Evolutionary conservation across 2,888 invertebrate species (phyloP), one percentile per base, ranked within the genome.

Genomic region (Cyrtodaria siliqua): DNA sequence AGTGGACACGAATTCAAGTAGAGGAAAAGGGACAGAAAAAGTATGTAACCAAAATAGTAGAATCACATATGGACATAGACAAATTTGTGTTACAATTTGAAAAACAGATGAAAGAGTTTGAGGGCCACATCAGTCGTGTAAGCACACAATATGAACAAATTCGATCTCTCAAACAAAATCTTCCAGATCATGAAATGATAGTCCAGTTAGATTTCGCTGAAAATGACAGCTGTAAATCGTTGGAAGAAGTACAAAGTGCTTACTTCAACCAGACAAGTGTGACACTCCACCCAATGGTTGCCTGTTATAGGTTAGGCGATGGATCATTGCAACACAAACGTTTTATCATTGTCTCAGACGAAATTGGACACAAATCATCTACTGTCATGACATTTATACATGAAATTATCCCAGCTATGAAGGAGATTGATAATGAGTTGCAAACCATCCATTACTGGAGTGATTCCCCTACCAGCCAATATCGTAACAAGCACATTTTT

Each of bases 281-380:
- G 12, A 79, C 79, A 2, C 18, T 83, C 4, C 83, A 81, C 47
- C 81, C 78, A 1, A 57, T 71, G 23, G 83, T 83, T 23, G 40
- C 60, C 16, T 78, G 81, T 60, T 76, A 52, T 40, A 61, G 50
- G 29, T 23, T 8, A 0, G 44, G 56, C 8, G n/a, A 42, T 9
- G 53, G 59, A n/a, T 23, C 47, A 27, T 40, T 77, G 8, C 16
- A 49, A 27, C 81, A 78, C 50, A 40, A 73, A 40, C 69, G 66
- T 38, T 52, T 74, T 18, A 60, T 75, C 12, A 29, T 71, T 23
- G 55, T 82, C 2, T 63, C 61, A 14, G 69, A 83, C 33, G 78
- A 82, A 44, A 69, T 75, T 55, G n/a, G 56, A 1, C 79, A 82
- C 33, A 47, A 42, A 27, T 26, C 83, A 2, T 29, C 55, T 14